Percentiles rank a stretch among this genome's conserved stretches.
These are phyloP conservation scores for Actenoides lindsayi DNA, from an alignment of 2,113 vertebrate species.

Conservation along the genomic window DNA sequence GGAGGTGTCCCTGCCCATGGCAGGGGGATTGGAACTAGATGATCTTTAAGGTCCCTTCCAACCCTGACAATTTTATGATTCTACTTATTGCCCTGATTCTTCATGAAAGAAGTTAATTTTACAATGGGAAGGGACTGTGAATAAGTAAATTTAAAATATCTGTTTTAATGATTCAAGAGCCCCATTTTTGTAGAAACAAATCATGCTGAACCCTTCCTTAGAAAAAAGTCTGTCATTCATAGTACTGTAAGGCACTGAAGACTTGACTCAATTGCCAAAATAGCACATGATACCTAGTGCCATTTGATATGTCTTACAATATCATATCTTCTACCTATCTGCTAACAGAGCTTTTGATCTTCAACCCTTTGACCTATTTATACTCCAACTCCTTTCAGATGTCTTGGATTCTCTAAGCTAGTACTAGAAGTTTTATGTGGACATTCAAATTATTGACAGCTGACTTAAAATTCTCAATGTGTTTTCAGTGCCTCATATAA, in stretches of 20 bases:
- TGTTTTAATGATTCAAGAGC: background rate
- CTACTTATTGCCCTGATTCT: background rate
- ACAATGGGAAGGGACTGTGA: background rate
- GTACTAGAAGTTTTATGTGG: background rate
- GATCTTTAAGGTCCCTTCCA: too few species aligned
- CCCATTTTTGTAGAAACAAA: background rate
- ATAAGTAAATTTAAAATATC: background rate
- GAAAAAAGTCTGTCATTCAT: background rate
- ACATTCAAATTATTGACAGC: background rate
- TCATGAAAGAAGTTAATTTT: background rate
- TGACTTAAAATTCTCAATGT: background rate
- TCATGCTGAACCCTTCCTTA: background rate
- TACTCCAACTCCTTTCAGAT: background rate
- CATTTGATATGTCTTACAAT: background rate
- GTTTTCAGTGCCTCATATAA: background rate
- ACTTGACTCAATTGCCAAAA: background rate
- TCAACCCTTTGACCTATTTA: background rate
- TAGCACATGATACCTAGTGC: fast-evolving
- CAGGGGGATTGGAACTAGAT: too few species aligned
- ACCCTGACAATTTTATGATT: too few species aligned
- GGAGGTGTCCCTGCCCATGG: too few species aligned
- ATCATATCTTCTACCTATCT: background rate
- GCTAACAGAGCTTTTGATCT: background rate
- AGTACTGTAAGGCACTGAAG: background rate
- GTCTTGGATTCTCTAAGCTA: background rate